These are phyloP conservation scores for Scaptomyza montana DNA, from an alignment of 1,140 invertebrate species.

Conservation along the genomic window DNA sequence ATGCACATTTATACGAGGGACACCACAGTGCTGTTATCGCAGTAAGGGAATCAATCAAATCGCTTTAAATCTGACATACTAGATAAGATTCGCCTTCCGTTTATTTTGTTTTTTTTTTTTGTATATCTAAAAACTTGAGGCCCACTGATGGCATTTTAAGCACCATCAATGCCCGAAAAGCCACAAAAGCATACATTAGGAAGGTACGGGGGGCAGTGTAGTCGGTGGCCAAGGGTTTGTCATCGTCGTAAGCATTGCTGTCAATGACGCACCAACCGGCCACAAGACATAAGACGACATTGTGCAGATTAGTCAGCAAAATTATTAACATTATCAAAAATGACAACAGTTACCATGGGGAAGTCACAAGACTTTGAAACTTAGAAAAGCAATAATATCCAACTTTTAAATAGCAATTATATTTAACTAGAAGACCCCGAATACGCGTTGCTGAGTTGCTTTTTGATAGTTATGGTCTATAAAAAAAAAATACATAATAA, in stretches of 20 bases:
- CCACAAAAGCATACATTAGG: not conserved
- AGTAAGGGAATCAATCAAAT: constrained; percentile 35
- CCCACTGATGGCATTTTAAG: constrained; percentile 32
- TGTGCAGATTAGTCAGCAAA: not conserved
- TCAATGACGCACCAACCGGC: constrained; percentile 13
- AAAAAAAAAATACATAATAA: too few species aligned
- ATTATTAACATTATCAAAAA: not conserved
- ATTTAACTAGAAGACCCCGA: too few species aligned
- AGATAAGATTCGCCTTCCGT: constrained; percentile 34
- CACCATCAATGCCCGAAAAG: constrained; percentile 5
- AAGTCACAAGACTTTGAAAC: not conserved
- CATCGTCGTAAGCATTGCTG: not conserved
- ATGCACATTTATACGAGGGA: constrained; percentile 19
- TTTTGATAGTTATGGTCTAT: too few species aligned
- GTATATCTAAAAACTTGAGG: constrained; percentile 16
- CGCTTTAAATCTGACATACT: constrained; percentile 25
- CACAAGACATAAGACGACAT: constrained; percentile 4
- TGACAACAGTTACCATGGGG: constrained; percentile 8
- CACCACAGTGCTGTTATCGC: constrained; percentile 13
- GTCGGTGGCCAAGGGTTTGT: not conserved
- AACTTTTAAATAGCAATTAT: too few species aligned
- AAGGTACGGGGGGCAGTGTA: too few species aligned
- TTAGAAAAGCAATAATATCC: not conserved
- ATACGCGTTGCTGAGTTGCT: too few species aligned
- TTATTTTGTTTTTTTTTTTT: not conserved